These are phyloP conservation scores for Philaethria dido DNA, from an alignment of 2,888 invertebrate genomes.

Conservation along the genomic window DNA sequence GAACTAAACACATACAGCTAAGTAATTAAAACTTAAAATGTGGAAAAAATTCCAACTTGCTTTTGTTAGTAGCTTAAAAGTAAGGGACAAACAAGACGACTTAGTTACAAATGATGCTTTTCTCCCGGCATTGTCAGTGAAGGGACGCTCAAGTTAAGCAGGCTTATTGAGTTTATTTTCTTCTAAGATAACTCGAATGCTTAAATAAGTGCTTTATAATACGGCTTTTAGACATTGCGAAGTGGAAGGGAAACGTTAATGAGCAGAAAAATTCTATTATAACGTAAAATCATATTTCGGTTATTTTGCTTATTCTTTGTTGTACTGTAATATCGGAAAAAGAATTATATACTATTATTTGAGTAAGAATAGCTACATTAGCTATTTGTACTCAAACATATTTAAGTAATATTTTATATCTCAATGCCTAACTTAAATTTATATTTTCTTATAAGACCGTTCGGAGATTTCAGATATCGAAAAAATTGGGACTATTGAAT, in stretches of 20 bases:
- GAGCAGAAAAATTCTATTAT: conserved; percentile 11
- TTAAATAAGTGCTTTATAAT: conserved; percentile 21
- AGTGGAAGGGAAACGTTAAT: conserved; percentile 16
- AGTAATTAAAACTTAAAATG: conserved; percentile 28
- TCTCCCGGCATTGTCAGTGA: conserved; percentile 19
- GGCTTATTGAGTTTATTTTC: conserved; percentile 36
- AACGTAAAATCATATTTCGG: neutral
- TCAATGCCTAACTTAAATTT: no score
- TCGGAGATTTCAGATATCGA: no score
- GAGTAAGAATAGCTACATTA: no score
- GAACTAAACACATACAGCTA: conserved; percentile 28
- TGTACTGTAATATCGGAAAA: no score
- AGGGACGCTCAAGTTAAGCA: conserved; percentile 27
- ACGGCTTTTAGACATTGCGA: conserved; percentile 2
- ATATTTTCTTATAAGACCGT: no score
- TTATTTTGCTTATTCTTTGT: neutral
- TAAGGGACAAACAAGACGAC: conserved; percentile 31
- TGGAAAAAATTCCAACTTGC: conserved; percentile 26
- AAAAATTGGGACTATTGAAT: no score
- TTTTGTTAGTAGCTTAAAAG: conserved; percentile 32
- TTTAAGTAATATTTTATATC: no score
- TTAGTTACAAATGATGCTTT: conserved; percentile 34
- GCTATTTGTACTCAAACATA: no score
- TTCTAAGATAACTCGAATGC: conserved; percentile 21
- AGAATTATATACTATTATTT: no score